Percentiles rank a stretch among this genome's conserved stretches.
phyloP scores from a whole-genome alignment of 2,113 vertebrate genomes.

The Caretta caretta region DNA sequence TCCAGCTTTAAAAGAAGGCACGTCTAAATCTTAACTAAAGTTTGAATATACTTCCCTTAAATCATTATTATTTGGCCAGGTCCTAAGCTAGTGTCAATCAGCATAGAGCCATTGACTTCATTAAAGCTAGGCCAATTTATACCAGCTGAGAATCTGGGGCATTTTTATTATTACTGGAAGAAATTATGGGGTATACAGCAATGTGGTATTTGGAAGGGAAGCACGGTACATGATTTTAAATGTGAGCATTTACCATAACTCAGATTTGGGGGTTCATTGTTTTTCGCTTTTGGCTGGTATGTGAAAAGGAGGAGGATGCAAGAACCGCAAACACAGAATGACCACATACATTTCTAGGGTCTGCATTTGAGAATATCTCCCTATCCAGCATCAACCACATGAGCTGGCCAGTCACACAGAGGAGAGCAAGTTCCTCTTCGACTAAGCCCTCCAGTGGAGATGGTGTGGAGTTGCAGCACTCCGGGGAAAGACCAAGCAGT shows the following conservation, averaged over 20 bases:
- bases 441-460: neutral
- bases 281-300: neutral
- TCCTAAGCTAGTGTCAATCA: neutral
- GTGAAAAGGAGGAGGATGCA: neutral
- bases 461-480: neutral
- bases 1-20: too few relatives aligned
- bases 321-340: neutral
- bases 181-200: neutral
- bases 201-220: neutral
- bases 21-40: neutral
- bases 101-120: neutral
- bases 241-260: neutral
- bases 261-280: neutral
- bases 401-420: neutral
- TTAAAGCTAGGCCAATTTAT: neutral
- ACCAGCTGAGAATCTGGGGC: neutral
- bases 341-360: neutral
- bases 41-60: slow-evolving; percentile 5
- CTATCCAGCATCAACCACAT: rapidly evolving
- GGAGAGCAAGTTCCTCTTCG: neutral
- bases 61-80: neutral
- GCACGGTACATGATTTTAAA: neutral
- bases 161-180: neutral
- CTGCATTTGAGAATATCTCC: neutral
- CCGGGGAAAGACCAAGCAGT: neutral